Base-by-base conservation (phyloP, 2,888 invertebrate species). In the Oasisia sp. region DNA sequence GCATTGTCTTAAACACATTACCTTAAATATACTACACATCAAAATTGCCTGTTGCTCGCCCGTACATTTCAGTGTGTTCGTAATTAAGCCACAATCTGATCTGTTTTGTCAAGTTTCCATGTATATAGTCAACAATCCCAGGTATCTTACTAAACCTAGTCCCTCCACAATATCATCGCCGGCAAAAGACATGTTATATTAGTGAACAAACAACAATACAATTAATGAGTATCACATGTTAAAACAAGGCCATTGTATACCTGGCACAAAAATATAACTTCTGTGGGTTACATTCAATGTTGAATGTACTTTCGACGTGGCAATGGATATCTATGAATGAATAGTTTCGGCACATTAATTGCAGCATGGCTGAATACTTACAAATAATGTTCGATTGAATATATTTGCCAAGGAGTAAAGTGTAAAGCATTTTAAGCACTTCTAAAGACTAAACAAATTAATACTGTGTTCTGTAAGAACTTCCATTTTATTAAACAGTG, bases 191-290 rank as follows among this genome's bases (percentile, higher is more conserved):
- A 74, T 27, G 5, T 74, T 74, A 19, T 56, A 74, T 74, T 74
- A 27, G 74, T 74, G 19, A 19, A 74, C 74, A 56, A 56, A 56
- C 19, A 56, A 56, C 56, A 74, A 27, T 74, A 74, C 19, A 74
- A 74, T 74, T 74, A 74, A 74, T 74, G 27, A 74, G n/a, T 74
- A 74, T 74, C 74, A 74, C 74, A 74, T 74, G 74, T 74, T 19
- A 74, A 27, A 74, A 74, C 74, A 74, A 74, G 74, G 74, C 74
- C 74, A 27, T 74, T 27, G 74, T 4, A 50, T 11, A 50, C 50
- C 50, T 50, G 5, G 9, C 50, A 50, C 50, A 50, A 50, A 50
- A 50, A 50, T 38, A 14, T 8, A 5, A 5, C 50, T 50, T 50
- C 50, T 50, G 5, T 50, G 12, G 9, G 50, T 50, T 9, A 50